These are phyloP conservation scores for Cantharis nigra DNA, from an alignment of 2,888 invertebrate species.

Conservation along the genomic window DNA sequence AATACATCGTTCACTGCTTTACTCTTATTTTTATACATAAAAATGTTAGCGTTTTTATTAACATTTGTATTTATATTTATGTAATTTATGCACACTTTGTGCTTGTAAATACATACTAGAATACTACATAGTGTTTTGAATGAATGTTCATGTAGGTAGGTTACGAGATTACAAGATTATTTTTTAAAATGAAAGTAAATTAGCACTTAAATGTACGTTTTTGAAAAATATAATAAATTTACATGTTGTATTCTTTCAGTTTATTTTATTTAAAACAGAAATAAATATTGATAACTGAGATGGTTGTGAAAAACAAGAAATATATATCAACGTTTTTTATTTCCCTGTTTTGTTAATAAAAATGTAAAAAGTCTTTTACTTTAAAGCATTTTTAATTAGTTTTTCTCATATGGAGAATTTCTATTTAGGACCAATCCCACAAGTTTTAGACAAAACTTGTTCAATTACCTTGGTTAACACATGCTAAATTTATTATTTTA, in stretches of 20 bases:
- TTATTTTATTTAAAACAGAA: background rate
- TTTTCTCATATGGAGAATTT: no score
- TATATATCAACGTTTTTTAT: no score
- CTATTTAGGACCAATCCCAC: no score
- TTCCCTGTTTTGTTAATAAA: no score
- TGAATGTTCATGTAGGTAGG: conserved; percentile 21
- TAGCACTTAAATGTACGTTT: conserved; percentile 21
- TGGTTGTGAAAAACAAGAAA: no score
- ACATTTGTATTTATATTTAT: conserved; percentile 30
- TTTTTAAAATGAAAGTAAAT: conserved; percentile 5
- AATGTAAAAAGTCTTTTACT: no score
- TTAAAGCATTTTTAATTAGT: no score
- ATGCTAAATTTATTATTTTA: no score
- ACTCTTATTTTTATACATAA: conserved; percentile 32
- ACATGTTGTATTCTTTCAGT: conserved; percentile 11
- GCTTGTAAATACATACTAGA: conserved; percentile 41
- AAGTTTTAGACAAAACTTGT: no score
- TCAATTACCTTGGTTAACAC: no score
- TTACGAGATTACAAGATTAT: background rate
- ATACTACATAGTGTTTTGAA: conserved; percentile 31
- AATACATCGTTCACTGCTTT: conserved; percentile 4
- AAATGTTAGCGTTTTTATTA: conserved; percentile 32
- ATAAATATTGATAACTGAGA: no score
- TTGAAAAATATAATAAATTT: conserved; percentile 25
- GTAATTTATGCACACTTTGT: conserved; percentile 41